Conservation (phyloP, 2,113 vertebrate genomes). For the Malurus cyaneus region DNA sequence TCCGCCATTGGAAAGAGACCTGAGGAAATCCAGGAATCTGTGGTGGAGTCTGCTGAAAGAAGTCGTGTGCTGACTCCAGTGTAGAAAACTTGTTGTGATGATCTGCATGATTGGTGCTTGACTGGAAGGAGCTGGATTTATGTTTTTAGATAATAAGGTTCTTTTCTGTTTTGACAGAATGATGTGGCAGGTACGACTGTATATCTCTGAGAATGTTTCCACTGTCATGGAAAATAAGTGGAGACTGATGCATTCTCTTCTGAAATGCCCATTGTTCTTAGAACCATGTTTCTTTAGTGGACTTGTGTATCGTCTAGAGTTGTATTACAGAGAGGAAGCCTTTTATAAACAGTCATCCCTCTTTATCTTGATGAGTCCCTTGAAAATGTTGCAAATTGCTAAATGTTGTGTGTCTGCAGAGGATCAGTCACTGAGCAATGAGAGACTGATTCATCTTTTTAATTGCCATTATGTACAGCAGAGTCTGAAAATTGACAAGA, state of each 20-base stretch:
- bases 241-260: not conserved
- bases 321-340: not conserved
- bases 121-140: not conserved
- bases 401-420: not conserved
- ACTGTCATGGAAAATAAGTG: not conserved
- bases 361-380: not conserved
- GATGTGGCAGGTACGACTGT: not conserved
- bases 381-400: not conserved
- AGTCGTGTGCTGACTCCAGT: accelerated
- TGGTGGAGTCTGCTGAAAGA: not conserved
- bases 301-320: not conserved
- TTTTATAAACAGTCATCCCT: not conserved
- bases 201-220: not conserved
- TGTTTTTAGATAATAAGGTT: not conserved
- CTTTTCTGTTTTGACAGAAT: not conserved
- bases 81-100: not conserved
- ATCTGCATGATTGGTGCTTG: not conserved
- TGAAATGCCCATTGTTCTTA: not conserved
- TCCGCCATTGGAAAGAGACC: not conserved
- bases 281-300: not conserved
- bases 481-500: not conserved
- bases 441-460: not conserved
- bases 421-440: not conserved
- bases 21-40: not conserved
- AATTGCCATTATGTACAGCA: not conserved